Percentiles rank a stretch among this genome's conserved stretches.
Evolutionary conservation across 1,140 invertebrate species (phyloP).

Genomic region (Drosophila biarmipes): DNA sequence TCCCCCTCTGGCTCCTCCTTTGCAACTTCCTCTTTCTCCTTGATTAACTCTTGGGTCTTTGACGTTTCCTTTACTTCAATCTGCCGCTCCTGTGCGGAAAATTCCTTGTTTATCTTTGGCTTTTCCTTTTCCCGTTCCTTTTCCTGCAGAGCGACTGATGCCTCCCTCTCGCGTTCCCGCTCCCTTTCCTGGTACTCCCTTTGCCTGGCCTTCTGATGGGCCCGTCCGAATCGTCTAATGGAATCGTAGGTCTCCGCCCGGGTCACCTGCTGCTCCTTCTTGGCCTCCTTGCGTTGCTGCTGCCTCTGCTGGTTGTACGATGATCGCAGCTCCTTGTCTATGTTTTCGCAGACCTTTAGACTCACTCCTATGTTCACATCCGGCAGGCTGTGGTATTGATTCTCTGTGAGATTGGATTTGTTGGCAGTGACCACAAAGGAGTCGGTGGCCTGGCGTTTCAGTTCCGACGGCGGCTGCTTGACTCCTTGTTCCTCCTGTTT

Average conservation of each 20-base stretch:
- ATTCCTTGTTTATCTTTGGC: constrained; percentile 40
- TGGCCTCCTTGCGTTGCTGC: constrained; percentile 66
- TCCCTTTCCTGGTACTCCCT: constrained; percentile 64
- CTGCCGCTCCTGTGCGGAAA: constrained; percentile 11
- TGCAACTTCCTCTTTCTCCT: constrained; percentile 6
- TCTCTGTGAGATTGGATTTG: constrained; percentile 85
- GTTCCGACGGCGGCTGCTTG: constrained; percentile 30
- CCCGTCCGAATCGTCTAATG: constrained; percentile 76
- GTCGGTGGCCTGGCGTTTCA: constrained; percentile 60
- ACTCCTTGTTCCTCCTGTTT: constrained; percentile 42
- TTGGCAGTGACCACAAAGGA: constrained; percentile 27
- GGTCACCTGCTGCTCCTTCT: constrained; percentile 59
- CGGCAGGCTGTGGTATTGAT: constrained; percentile 89
- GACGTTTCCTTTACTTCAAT: constrained; percentile 17
- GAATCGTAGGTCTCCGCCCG: constrained; percentile 80
- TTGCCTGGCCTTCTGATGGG: constrained; percentile 74
- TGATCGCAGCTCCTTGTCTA: constrained; percentile 87
- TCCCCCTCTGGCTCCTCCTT: not conserved
- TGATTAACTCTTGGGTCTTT: constrained; percentile 26
- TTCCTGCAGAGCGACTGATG: constrained; percentile 28
- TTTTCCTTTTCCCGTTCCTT: constrained; percentile 19
- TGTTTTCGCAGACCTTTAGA: constrained; percentile 88
- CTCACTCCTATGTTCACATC: constrained; percentile 88
- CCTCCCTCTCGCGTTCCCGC: constrained; percentile 44
- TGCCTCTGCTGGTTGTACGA: constrained; percentile 80